These are phyloP conservation scores for Puma concolor DNA, from an alignment of 2,113 vertebrate species.

Conservation along the genomic window DNA sequence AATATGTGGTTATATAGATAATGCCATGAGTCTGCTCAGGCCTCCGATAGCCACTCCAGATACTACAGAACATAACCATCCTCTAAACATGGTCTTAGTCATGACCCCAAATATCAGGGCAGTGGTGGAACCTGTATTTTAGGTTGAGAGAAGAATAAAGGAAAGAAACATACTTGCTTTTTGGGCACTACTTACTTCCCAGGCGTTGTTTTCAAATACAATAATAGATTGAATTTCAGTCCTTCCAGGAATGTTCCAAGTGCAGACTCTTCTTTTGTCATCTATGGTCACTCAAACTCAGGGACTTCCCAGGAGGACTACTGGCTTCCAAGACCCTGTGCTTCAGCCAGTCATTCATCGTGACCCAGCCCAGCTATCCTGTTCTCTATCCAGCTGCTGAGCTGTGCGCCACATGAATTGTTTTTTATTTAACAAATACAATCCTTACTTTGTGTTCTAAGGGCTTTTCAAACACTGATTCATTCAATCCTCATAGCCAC, in stretches of 20 bases:
- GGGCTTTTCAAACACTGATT: neutral
- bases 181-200: neutral
- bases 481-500: neutral
- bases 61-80: neutral
- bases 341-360: neutral
- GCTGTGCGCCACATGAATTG: neutral
- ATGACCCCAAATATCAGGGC: neutral
- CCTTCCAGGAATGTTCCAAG: neutral
- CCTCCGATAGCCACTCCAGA: neutral
- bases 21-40: too few species aligned
- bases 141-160: neutral
- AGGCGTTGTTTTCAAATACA: neutral
- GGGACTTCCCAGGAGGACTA: neutral
- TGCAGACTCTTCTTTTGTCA: neutral
- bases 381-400: neutral
- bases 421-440: neutral
- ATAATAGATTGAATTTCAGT: neutral
- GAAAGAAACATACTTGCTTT: neutral
- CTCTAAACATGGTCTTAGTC: neutral
- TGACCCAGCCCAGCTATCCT: neutral
- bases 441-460: neutral
- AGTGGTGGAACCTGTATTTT: neutral
- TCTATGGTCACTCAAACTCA: neutral
- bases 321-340: neutral
- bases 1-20: neutral